Percentiles rank a stretch among this genome's conserved stretches.
Evolutionary conservation across 1,140 invertebrate genomes (phyloP).

Genomic region (Gyrodactylus salaris): DNA sequence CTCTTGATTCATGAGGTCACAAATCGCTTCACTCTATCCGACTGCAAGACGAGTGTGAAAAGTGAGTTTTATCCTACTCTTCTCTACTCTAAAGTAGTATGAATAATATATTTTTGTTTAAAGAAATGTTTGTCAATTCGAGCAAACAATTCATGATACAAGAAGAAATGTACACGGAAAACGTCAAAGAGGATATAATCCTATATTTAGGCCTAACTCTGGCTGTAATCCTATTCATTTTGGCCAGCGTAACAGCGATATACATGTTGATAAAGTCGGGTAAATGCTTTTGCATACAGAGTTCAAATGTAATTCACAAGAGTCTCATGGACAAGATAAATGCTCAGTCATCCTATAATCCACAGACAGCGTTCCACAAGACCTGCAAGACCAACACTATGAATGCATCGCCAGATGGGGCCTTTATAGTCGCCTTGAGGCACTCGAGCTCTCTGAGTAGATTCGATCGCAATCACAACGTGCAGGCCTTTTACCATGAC

Average conservation of each 20-base stretch:
- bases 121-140: not conserved
- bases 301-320: not conserved
- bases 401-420: not conserved
- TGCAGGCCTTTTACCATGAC: not conserved
- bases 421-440: not conserved
- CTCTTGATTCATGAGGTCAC: too few species aligned
- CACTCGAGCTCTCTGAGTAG: not conserved
- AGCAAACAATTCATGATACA: not conserved
- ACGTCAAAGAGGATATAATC: not conserved
- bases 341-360: not conserved
- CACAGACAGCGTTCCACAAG: not conserved
- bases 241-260: not conserved
- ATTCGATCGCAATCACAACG: not conserved
- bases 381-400: not conserved
- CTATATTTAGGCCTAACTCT: not conserved
- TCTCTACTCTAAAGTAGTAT: not conserved
- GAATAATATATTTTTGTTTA: not conserved
- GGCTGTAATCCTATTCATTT: not conserved
- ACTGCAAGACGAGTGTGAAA: not conserved
- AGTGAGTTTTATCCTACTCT: not conserved
- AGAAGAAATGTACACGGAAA: not conserved
- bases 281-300: not conserved
- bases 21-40: not conserved
- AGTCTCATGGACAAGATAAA: not conserved
- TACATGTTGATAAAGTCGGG: not conserved